A percentile compares a stretch with the other conserved stretches of the same genome.
phyloP scores from a whole-genome alignment of 2,888 invertebrate species.

The Epirrhoe alternata region DNA sequence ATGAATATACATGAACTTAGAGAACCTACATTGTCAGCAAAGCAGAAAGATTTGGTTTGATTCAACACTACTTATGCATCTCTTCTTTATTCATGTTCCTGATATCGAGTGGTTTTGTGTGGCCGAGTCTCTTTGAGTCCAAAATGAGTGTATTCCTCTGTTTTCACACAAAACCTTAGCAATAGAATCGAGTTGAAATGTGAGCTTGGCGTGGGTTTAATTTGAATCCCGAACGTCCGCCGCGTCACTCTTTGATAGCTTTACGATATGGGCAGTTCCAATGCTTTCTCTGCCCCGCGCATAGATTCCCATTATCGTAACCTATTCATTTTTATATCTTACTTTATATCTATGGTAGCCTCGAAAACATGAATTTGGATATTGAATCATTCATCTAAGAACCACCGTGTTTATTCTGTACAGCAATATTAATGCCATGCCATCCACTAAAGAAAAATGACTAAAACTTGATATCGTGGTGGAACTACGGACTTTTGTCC shows the following conservation, averaged over 20 bases:
- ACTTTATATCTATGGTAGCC: slow-evolving; percentile 36
- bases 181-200: slow-evolving; percentile 56
- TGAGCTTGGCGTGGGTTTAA: slow-evolving; percentile 64
- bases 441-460: not conserved
- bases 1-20: not conserved
- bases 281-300: slow-evolving; percentile 28
- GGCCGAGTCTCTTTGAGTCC: slow-evolving; percentile 54
- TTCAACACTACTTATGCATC: not conserved
- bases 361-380: slow-evolving; percentile 19
- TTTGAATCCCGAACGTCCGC: slow-evolving; percentile 59
- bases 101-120: slow-evolving; percentile 15
- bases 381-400: slow-evolving; percentile 16
- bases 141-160: slow-evolving; percentile 15
- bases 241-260: slow-evolving; percentile 57
- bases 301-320: slow-evolving; percentile 36
- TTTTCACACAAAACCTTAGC: slow-evolving; percentile 51
- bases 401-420: slow-evolving; percentile 1
- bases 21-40: not conserved
- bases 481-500: slow-evolving; percentile 5
- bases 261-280: slow-evolving; percentile 50
- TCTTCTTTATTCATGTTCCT: slow-evolving; percentile 2
- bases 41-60: slow-evolving; percentile 1
- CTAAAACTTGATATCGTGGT: slow-evolving; percentile 6
- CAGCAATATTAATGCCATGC: not conserved
- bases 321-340: slow-evolving; percentile 39